Evolutionary conservation across 2,113 vertebrate species (phyloP), one percentile per base, ranked within the genome.

Genomic region (Helogale parvula): DNA sequence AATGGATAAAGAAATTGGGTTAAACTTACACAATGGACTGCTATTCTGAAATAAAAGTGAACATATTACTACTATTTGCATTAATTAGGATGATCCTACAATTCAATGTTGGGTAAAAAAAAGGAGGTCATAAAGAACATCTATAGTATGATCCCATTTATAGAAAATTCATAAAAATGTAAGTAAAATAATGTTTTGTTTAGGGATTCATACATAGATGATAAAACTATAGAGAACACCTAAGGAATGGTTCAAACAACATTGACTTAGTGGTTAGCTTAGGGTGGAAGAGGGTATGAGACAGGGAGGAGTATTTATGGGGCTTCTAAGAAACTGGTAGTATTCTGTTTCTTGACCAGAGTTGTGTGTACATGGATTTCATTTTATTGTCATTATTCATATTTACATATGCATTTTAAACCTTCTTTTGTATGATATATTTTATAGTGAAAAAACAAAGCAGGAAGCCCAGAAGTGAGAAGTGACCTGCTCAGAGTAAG

Each of bases 21-120:
- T 94, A 92, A 88, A 77, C 29, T 93, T 93, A 71, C 21, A 71
- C 25, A 91, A 21, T 52, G 52, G 60, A 69, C 45, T 84, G 23
- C 81, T 72, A 87, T 79, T 94, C 79, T 88, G 57, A 90, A 76
- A 74, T 89, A 65, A 91, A 95, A 84, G 87, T 74, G 45, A 82
- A 60, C 68, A 29, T 29, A 68, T 92, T 68, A 82, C 25, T 87
- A 86, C 45, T 77, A 17, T 38, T 11, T 85, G 25, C 57, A 33
- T 93, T 79, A 74, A 80, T 6, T 82, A 66, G 12, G 57, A 31
- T 81, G 41, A 94, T 77, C 65, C 93, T 92, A 27, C 25, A 79
- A 68, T 68, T 74, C 35, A 69, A 68, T n/a, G 21, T 35, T 50
- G 76, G 68, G 27, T 82, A 38, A 93, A 47, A 82, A 82, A 68